Evolutionary conservation across 37 sponge, comb jelly and placozoan genomes (phyloP), one percentile per base, ranked within the genome.

Genomic region (Chondrosia reniformis): DNA sequence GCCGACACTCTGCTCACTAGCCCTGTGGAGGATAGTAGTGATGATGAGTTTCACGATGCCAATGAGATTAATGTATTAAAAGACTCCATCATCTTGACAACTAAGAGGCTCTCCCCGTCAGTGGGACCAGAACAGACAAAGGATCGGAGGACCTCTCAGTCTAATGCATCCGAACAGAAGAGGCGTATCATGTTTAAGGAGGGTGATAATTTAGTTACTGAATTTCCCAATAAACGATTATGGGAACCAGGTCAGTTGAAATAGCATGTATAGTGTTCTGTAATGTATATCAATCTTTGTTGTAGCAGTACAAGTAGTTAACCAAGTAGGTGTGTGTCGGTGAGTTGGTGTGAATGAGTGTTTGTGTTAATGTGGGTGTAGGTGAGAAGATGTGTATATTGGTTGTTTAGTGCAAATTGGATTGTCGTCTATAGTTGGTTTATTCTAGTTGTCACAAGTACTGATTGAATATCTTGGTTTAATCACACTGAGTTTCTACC

Each of bases 161-260:
- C 72, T 38, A 13, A 25, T 38, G 43, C 39, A 10, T 6, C 7
- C 2, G 43, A 21, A 0, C 2, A 33, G 3, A 45, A 73, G 61
- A 73, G 67, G 36, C 45, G 33, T 4, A 81, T 89, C 4, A 61
- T 33, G 40, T 89, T 80, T 55, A 77, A 72, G 10, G 77, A 76
- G 6, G 82, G 55, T 6, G 81, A 80, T 6, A 25, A 55, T 0
- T 45, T 88, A 5, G 71, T 45, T 25, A 45, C 46, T 3, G 76
- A 84, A 55, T 89, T 89, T 77, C 77, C 84, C 57, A 80, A 84
- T 52, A 77, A 33, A 10, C 38, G 80, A 32, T 54, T 89, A 33
- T 89, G 89, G 89, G 24, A 36, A 40, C 43, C 72, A 39, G 72
- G 72, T 69, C 27, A 56, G 58, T 56, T 24, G 27, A 28, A 28